phyloP scores from a whole-genome alignment of 1,140 invertebrate species.

The Drosophila subpulchrella region DNA sequence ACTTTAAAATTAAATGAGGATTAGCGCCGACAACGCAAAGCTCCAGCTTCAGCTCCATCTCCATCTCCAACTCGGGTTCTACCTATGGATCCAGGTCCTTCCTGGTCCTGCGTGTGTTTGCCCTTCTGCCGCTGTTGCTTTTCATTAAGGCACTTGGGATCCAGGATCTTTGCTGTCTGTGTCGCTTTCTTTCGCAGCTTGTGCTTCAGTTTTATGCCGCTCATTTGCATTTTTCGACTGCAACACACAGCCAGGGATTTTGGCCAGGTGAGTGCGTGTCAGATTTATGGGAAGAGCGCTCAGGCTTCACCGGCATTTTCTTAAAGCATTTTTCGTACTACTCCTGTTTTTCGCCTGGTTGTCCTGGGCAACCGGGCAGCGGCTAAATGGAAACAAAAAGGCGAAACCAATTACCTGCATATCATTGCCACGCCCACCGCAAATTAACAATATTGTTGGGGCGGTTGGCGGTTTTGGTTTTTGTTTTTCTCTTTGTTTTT shows the following conservation, averaged over 20 bases:
- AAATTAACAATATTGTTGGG: constrained; percentile 53
- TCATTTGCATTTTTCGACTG: constrained; percentile 76
- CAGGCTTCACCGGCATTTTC: neutral
- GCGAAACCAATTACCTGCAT: constrained; percentile 56
- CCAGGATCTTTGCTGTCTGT: constrained; percentile 71
- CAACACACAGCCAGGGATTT: constrained; percentile 26
- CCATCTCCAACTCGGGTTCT: neutral
- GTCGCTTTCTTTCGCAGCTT: constrained; percentile 25
- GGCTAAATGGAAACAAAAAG: constrained; percentile 45
- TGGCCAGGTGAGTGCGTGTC: constrained; percentile 34
- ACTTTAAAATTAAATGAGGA: constrained; percentile 85
- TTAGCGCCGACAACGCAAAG: constrained; percentile 80
- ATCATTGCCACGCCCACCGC: constrained; percentile 57
- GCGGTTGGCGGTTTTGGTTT: constrained; percentile 1
- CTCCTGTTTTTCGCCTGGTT: constrained; percentile 4
- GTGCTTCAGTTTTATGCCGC: constrained; percentile 56
- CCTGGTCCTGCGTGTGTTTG: neutral
- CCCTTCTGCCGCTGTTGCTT: constrained; percentile 50
- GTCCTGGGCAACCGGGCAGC: constrained; percentile 27
- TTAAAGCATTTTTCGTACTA: constrained; percentile 12
- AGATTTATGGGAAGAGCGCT: constrained; percentile 55
- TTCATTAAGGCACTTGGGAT: constrained; percentile 74
- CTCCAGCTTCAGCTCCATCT: constrained; percentile 11
- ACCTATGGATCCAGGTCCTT: constrained; percentile 15
- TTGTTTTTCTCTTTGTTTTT: neutral